Evolutionary conservation across 1,140 invertebrate species (phyloP).

Genomic region (Macrobrachium rosenbergii): DNA sequence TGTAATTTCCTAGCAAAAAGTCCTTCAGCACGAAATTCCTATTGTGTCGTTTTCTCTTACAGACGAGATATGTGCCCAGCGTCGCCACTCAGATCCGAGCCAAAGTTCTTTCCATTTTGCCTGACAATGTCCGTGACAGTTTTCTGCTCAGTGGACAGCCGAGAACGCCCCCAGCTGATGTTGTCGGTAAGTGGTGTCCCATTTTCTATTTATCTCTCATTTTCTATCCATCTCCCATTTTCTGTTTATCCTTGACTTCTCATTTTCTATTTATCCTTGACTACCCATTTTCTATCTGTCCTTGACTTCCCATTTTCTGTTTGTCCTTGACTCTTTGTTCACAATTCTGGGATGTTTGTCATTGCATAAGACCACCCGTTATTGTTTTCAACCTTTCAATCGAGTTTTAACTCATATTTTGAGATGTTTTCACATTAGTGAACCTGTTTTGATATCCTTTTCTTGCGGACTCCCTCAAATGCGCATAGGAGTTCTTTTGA

Average conservation of each 20-base stretch:
- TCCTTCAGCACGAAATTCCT: not conserved
- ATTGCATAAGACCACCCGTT: too few species aligned
- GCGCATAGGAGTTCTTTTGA: too few species aligned
- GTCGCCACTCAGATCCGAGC: conserved; percentile 67
- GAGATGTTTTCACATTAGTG: too few species aligned
- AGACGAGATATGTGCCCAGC: conserved; percentile 69
- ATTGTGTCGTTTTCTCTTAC: conserved; percentile 10
- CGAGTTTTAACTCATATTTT: too few species aligned
- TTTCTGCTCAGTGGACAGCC: conserved; percentile 67
- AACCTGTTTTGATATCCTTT: too few species aligned
- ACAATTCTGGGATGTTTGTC: too few species aligned
- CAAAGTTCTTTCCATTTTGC: conserved; percentile 66
- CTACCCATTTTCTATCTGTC: not conserved
- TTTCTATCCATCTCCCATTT: not conserved
- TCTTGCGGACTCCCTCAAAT: too few species aligned
- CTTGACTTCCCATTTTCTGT: not conserved
- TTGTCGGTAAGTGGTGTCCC: conserved; percentile 56
- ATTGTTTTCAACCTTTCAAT: too few species aligned
- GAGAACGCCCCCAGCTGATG: conserved; percentile 66
- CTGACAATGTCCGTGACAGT: conserved; percentile 67
- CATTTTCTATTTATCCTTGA: not conserved
- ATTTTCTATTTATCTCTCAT: not conserved
- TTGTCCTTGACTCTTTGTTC: not conserved
- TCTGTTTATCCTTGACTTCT: not conserved
- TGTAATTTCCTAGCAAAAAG: not conserved